Percentiles rank a stretch among this genome's conserved stretches.
Evolutionary conservation across 1,140 invertebrate species (phyloP).

Genomic region (Lordiphosa mommai): DNA sequence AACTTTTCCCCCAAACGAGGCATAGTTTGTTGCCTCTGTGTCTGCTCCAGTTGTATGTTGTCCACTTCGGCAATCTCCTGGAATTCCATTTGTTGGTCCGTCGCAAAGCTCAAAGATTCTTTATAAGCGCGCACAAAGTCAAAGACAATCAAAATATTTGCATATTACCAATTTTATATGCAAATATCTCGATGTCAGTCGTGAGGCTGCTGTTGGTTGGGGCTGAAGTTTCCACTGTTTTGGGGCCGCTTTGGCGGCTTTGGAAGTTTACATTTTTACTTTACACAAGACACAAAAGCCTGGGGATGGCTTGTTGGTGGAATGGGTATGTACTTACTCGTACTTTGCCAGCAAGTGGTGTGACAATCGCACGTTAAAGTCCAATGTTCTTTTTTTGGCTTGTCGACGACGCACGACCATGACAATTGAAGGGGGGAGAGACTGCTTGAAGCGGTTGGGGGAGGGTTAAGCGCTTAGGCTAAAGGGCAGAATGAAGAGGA

Average conservation of each 20-base stretch:
- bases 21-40: conserved; percentile 1
- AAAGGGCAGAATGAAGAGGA: too few species aligned
- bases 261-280: conserved; percentile 65
- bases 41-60: conserved; percentile 59
- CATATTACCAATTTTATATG: conserved; percentile 78
- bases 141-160: conserved; percentile 78
- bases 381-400: conserved; percentile 60
- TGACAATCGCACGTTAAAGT: conserved; percentile 76
- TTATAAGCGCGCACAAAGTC: conserved; percentile 77
- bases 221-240: conserved; percentile 35
- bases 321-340: conserved; percentile 19
- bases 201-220: conserved; percentile 39
- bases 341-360: conserved; percentile 55
- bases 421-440: background rate
- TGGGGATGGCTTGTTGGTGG: background rate
- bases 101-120: conserved; percentile 67
- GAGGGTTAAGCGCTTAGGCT: too few species aligned
- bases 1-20: conserved; percentile 28
- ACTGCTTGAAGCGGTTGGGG: background rate
- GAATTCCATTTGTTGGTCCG: conserved; percentile 16
- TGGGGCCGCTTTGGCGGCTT: conserved; percentile 69
- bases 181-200: conserved; percentile 72
- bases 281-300: conserved; percentile 63
- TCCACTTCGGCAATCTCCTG: conserved; percentile 12
- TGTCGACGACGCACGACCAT: conserved; percentile 16